Evolutionary conservation across 2,797 vertebrate species (phyloP), one percentile per base, ranked within the genome.

Genomic region (Picus viridis): DNA sequence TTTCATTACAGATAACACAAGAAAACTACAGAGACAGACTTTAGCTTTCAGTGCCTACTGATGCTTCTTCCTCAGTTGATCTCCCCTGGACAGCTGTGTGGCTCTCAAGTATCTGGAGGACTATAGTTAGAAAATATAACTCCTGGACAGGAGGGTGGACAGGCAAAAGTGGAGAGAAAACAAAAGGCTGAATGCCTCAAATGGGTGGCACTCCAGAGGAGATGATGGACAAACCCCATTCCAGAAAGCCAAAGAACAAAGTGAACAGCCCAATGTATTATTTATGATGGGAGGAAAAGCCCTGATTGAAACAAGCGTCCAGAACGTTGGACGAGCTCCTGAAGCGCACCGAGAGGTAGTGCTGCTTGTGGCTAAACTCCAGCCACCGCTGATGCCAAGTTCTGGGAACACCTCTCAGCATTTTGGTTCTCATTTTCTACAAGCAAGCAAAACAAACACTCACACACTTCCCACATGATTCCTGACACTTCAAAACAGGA

Each of bases 141-240:
- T 86, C 20, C 61, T 29, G 32, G 41, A 10, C 29, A 67, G 29
- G 54, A 20, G 17, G 36, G 27, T 6, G 45, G 56, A 54, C 10
- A 59, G 61, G 58, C 10, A n/a, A 20, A 58, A 72, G 12, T 0
- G 2, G 39, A 11, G 53, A 43, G 70, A 62, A 76, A 49, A 62
- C 53, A 32, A 30, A 73, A 73, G n/a, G 30, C 10, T 16, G n/a
- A 88, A 63, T 2, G n/a, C n/a, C 53, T 82, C 23, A 18, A 57
- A 70, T 0, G 2, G 1, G 0, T 3, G 16, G 26, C 8, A 15
- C 16, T 53, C 58, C 56, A 73, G 58, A 84, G 61, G 39, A 81
- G 62, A 34, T 0, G 1, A 65, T 0, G 14, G 30, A 83, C 2
- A 2, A 13, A 14, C 22, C 49, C 53, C 1, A 24, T 6, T 81